Base-by-base conservation (phyloP, 2,888 invertebrate genomes). In the Pyrochroa serraticornis region DNA sequence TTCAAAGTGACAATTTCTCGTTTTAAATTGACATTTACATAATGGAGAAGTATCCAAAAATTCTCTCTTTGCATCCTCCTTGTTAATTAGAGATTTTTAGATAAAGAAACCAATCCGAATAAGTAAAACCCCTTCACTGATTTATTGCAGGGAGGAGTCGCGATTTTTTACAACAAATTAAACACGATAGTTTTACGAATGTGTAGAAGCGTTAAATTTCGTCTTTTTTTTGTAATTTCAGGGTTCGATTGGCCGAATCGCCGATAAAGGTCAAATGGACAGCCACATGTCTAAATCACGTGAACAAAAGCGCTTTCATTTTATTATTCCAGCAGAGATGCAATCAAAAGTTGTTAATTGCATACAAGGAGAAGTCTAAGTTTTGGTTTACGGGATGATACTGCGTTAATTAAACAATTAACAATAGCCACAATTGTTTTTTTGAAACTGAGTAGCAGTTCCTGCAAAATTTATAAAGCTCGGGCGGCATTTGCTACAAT, bases 221-320 rank as follows among this genome's bases (percentile, higher is more conserved):
- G 36, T 37, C 12, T 13, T 35, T 50, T 50, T 42, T 50, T 43
- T 7, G 35, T 32, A 50, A 42, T 43, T 49, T 41, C 35, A 49
- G 39, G 53, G 42, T 34, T 36, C 47, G 43, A 37, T 37, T 55
- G 55, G 48, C 55, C 2, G 5, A 55, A 55, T 48, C 37, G 43
- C 47, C 43, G 43, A 49, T 14, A 58, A 58, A 58, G 58, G 58
- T 58, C 58, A 58, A 48, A 58, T 53, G 47, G 36, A 37, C 51
- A 45, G 46, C 46, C 47, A 46, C 58, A 58, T 58, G 58, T 43
- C 47, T 43, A 47, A 42, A 47, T 58, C 58, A 58, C 58, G 58
- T 58, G 58, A 33, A 51, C 51, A 46, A 46, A 52, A 54, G 39
- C 58, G 51, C 57, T 58, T 58, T 58, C 57, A 46, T 51, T 58